Evolutionary conservation across 2,113 vertebrate species (phyloP), one percentile per base, ranked within the genome.

Genomic region (Myiopsitta monachus): DNA sequence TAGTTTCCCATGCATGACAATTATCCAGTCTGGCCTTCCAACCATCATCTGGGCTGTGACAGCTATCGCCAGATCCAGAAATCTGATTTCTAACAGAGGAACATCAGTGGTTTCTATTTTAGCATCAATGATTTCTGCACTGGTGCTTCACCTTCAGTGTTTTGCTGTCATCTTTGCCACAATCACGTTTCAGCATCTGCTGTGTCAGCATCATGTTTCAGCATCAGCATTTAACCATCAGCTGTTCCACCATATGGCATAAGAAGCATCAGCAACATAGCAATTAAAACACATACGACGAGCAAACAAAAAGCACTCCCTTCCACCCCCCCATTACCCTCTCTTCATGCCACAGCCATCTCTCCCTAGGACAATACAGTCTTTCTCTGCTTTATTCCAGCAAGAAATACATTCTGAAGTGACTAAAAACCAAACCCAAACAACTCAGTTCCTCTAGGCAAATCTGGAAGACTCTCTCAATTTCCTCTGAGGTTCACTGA

Each of bases 221-320:
- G 96, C 95, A 96, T 97, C 96, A 97, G 96, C 96, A 90, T 96
- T 96, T 97, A 96, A 78, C 94, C 93, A 94, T 97, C 97, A 97
- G 96, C 97, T 97, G 97, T 95, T 96, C 91, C 87, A 90, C 96
- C 97, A 97, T 97, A 97, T 97, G 97, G 94, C 92, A 67, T 36
- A 5, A 87, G 91, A 72, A 87, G 95, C 88, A 92, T 95, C 92
- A 97, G 90, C 94, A 90, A 31, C 43, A 36, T 1, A 84, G 83
- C 88, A 67, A 77, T 87, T 87, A 72, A 76, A 91, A 30, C 83
- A 84, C 79, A 72, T 3, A 55, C 0, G 1, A 94, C 1, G 1
- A 91, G 63, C 91, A 94, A 96, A 94, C 64, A 95, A 59, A 87
- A 89, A 91, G 33, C 87, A 39, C 52, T 75, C 67, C 39, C 76